These are phyloP conservation scores for Lordiphosa clarofinis DNA, from an alignment of 1,140 invertebrate species.

Conservation along the genomic window DNA sequence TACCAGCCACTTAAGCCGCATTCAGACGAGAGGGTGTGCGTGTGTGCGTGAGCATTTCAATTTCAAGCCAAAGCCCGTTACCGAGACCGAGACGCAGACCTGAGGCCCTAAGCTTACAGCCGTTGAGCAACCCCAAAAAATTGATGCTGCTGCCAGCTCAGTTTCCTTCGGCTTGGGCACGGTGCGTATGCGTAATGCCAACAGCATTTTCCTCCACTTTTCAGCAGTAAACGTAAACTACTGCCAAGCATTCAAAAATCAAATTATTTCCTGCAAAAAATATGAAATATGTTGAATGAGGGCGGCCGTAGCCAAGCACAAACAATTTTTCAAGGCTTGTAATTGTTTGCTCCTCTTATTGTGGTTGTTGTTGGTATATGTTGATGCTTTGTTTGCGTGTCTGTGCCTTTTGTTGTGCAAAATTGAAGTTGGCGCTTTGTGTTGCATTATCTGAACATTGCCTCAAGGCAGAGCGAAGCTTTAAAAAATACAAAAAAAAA, in stretches of 20 bases:
- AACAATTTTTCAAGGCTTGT: constrained; percentile 35
- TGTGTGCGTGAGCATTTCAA: constrained; percentile 44
- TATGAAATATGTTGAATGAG: constrained; percentile 22
- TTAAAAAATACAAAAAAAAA: not conserved
- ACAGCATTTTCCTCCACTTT: constrained; percentile 14
- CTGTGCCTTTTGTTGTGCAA: constrained; percentile 45
- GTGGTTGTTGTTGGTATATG: constrained; percentile 2
- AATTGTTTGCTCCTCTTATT: constrained; percentile 56
- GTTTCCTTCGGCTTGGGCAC: constrained; percentile 13
- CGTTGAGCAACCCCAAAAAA: constrained; percentile 36
- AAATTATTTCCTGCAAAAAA: constrained; percentile 45
- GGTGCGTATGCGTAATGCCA: constrained; percentile 36
- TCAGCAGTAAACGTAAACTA: constrained; percentile 8
- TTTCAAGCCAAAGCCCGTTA: constrained; percentile 43
- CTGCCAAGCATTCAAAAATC: constrained; percentile 38
- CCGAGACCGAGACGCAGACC: constrained; percentile 16
- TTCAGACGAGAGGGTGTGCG: constrained; percentile 23
- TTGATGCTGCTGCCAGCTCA: not conserved
- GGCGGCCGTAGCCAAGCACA: constrained; percentile 1
- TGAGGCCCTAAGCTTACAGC: constrained; percentile 29
- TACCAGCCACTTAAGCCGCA: constrained; percentile 69
- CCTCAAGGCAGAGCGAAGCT: constrained; percentile 20
- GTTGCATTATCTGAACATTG: constrained; percentile 50
- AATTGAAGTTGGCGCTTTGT: constrained; percentile 59
- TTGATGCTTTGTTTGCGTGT: constrained; percentile 45